A percentile compares a stretch with the other conserved stretches of the same genome.
These are phyloP conservation scores for Carollia perspicillata DNA, from an alignment of 2,113 vertebrate species.

Conservation along the genomic window DNA sequence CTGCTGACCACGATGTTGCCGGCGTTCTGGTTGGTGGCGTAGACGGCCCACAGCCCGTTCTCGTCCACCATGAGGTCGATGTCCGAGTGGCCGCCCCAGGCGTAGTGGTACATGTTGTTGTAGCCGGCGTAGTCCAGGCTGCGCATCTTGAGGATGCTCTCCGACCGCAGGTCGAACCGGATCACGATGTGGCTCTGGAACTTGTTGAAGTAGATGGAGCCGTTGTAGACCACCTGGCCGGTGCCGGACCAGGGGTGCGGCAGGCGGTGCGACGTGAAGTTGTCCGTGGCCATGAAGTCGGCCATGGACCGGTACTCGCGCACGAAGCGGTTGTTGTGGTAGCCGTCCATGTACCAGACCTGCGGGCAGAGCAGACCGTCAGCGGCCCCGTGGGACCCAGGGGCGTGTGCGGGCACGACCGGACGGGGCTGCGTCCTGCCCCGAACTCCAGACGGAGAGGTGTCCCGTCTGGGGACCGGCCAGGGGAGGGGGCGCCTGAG, in stretches of 20 bases:
- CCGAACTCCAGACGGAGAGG: too few species aligned
- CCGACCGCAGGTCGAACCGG: constrained; percentile 95
- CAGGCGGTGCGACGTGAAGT: constrained; percentile 97
- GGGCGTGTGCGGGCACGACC: too few species aligned
- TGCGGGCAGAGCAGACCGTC: constrained; percentile 45
- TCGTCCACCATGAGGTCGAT: constrained; percentile 99
- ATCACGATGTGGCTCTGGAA: constrained; percentile 99
- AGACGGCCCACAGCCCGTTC: constrained; percentile 96
- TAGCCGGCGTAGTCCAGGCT: constrained; percentile 96
- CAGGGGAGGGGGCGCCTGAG: neutral
- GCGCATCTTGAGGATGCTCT: constrained; percentile 93
- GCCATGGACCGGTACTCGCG: constrained; percentile 95
- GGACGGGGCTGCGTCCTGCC: neutral
- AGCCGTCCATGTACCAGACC: constrained; percentile 99
- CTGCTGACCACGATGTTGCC: constrained; percentile 98
- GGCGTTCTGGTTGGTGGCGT: constrained; percentile 98
- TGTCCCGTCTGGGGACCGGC: rapidly evolving
- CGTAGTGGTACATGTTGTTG: constrained; percentile 98
- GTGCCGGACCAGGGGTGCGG: constrained; percentile 98
- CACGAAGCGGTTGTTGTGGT: constrained; percentile 99
- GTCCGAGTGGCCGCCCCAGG: constrained; percentile 98
- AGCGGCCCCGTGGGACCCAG: neutral
- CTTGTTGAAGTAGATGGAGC: constrained; percentile 99
- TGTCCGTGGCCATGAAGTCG: constrained; percentile 96
- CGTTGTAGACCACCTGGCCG: constrained; percentile 98